Evolutionary conservation across 2,888 invertebrate genomes (phyloP), one percentile per base, ranked within the genome.

Genomic region (Geotrupes spiniger): DNA sequence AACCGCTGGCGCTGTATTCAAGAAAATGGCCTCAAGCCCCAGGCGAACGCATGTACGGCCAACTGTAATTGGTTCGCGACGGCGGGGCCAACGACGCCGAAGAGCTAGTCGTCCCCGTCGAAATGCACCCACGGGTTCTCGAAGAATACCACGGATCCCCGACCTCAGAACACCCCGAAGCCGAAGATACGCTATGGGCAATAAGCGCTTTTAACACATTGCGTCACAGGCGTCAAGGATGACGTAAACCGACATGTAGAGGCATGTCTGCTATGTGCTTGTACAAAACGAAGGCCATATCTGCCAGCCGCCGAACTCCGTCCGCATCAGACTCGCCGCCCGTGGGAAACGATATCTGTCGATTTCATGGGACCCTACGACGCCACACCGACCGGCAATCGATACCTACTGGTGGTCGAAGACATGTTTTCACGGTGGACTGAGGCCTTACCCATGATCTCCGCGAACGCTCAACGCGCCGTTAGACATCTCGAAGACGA

Each of bases 341-440:
- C 53, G 2, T 56, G 41, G 44, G 46, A 56, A 12, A 31, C 37
- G 0, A 27, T 51, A 3, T 33, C 47, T 3, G 43, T 48, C 2
- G 53, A 56, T 36, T 6, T 52, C 8, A 46, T 52, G 42, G 52
- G 54, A 1, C 53, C 51, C 1, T 51, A 53, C 43, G 21, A 39
- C 53, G n/a, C n/a, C n/a, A n/a, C n/a, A 2, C n/a, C 26, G 4
- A 12, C 6, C n/a, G 52, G 53, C 2, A 52, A 53, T 26, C 33
- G 42, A 4, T 52, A 36, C 37, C 33, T 60, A 5, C 38, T 61
- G 5, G 60, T 61, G 0, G 38, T 57, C 0, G 60, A 57, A 1
- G 58, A 61, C 17, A 8, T 59, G 1, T 62, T 54, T 26, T 57
- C 53, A 8, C 44, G 52, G n/a, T 63, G 63, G 59, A 47, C 51